A percentile compares a stretch with the other conserved stretches of the same genome.
Conservation (phyloP, 1,140 invertebrate species). For the Bactericera cockerelli region DNA sequence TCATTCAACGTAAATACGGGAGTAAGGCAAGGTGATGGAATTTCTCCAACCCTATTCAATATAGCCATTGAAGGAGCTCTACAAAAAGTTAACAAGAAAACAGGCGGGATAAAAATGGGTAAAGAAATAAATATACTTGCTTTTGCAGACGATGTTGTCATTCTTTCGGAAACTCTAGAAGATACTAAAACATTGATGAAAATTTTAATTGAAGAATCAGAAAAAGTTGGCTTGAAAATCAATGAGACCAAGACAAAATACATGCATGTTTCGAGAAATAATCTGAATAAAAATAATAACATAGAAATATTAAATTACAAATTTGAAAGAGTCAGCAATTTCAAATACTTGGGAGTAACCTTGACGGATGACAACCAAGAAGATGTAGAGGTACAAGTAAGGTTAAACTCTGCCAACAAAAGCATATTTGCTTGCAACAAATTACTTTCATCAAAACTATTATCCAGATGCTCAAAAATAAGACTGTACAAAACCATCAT, state of each 20-base stretch:
- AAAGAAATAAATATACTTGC: conserved; percentile 6
- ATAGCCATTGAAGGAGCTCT: conserved; percentile 11
- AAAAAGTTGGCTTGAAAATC: conserved; percentile 8
- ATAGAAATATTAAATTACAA: neutral
- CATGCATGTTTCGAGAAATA: conserved; percentile 5
- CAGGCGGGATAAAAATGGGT: neutral
- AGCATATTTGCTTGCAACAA: neutral
- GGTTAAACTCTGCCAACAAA: neutral
- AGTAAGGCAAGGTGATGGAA: conserved; percentile 11
- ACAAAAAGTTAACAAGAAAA: neutral
- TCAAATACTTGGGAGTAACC: neutral
- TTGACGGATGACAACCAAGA: neutral
- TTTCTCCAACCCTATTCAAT: conserved; percentile 11
- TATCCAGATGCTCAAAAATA: neutral
- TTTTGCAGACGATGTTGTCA: conserved; percentile 11
- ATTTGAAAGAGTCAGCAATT: neutral
- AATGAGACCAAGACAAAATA: conserved; percentile 11
- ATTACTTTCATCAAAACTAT: neutral
- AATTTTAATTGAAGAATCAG: conserved; percentile 8
- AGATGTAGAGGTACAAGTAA: neutral
- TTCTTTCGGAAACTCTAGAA: neutral
- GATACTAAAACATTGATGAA: neutral
- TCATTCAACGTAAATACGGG: conserved; percentile 9
- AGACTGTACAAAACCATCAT: neutral
- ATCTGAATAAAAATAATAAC: neutral